Evolutionary conservation across 2,797 vertebrate species (phyloP), one percentile per base, ranked within the genome.

Genomic region (Pseudomugil tenellus): DNA sequence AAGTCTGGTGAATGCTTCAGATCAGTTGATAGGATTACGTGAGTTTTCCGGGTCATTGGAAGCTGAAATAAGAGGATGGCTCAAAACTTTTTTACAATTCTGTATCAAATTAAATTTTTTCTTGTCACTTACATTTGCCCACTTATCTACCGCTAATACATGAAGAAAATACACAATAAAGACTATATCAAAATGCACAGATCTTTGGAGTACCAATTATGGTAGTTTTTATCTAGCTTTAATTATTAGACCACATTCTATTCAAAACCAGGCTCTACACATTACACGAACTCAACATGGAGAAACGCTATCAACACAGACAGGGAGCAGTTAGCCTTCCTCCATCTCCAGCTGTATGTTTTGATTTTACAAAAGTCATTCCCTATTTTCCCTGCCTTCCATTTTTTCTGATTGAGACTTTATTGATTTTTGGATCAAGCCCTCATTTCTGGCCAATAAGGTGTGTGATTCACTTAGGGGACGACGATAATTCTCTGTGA

Each of bases 351-450:
- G 25, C 70, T 79, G 41, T 72, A 70, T 79, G 66, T 87, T 87
- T 83, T 76, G 61, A 84, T 83, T 84, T 79, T 62, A 71, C 64
- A 81, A 79, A 80, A 63, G 58, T 63, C 61, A 64, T 70, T 63
- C 67, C 46, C 58, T 57, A 26, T 61, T 61, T 52, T 66, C 25
- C 31, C 34, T 51, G 65, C 49, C 54, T 80, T 79, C 71, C 64
- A 71, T 84, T 88, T 84, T 82, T 76, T 80, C 79, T 84, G 86
- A 92, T 89, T 90, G 85, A 87, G 83, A 84, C 77, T 71, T 81
- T 84, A 92, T 93, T 91, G 93, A 93, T 93, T 92, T 90, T 67
- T 85, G 84, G 90, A 88, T 90, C 76, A 76, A 89, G 87, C 80
- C 79, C 77, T 90, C 81, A 87, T 87, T 83, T 84, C 87, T 68